Base-by-base conservation (phyloP, 2,113 vertebrate species). In the Lophura nycthemera region DNA sequence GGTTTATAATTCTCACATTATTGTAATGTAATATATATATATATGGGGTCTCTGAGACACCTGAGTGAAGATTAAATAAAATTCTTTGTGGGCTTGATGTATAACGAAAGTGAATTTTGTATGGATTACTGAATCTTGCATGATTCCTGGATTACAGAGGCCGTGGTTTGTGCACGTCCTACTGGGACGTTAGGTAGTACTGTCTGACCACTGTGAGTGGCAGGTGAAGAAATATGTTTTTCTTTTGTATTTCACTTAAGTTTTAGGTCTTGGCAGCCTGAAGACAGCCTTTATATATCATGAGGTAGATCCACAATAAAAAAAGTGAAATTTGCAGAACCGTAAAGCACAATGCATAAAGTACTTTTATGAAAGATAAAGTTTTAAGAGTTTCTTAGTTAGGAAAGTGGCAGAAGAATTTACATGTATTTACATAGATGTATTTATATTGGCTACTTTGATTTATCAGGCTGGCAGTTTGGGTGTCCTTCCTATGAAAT, bases 1-100 rank as follows among this genome's bases (percentile, higher is more conserved):
- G 77, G 92, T 96, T 97, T 91, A 70, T 96, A 83, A 97, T 94
- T 96, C 91, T 79, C 43, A 8, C 64, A 45, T 89, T 79, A 65
- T 95, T 95, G 38, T 77, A 96, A 87, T 86, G 63, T 83, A 56
- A 72, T 73, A 6, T 66, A 14, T 66, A 14, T 16, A 32, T 38
- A 38, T 38, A 38, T 72, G 29, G 24, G 52, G 47, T 77, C 85
- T 78, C 57, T 54, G 48, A 36, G 85, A 95, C 89, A 79, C 50
- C 7, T 47, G 47, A 56, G 69, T 59, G 38, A 42, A 20, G 42
- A 34, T 56, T 73, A 83, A 83, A 89, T 24, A 47, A 92, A 24
- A 6, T 73, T 38, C 7, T 81, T 67, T 24, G 24, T 32, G 45
- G 45, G 32, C 52, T 74, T 12, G 54, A 1, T 15, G 30, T 50